phyloP scores from a whole-genome alignment of 1,140 invertebrate genomes.

The Coelopa frigida region DNA sequence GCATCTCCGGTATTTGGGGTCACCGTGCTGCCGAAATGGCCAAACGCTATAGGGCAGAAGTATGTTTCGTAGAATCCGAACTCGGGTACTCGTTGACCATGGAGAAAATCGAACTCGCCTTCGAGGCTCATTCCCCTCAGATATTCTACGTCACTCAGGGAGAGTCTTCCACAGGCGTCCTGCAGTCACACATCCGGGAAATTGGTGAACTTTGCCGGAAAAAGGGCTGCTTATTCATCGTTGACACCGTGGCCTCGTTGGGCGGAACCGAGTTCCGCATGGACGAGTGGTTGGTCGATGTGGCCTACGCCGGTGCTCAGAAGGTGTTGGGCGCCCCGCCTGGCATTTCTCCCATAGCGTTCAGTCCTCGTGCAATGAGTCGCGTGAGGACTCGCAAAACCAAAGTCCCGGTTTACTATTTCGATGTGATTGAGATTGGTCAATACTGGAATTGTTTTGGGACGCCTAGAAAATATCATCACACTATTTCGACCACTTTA shows the following conservation, averaged over 20 bases:
- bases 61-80: constrained; percentile 44
- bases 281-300: constrained; percentile 77
- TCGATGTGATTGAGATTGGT: constrained; percentile 64
- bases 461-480: constrained; percentile 43
- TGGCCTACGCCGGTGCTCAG: constrained; percentile 74
- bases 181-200: constrained; percentile 65
- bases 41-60: constrained; percentile 38
- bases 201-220: constrained; percentile 69
- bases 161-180: constrained; percentile 76
- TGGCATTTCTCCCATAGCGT: constrained; percentile 82
- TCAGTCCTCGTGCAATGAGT: constrained; percentile 68
- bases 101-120: constrained; percentile 52
- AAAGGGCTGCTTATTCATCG: constrained; percentile 60
- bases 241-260: constrained; percentile 79
- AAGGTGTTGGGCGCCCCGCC: constrained; percentile 76
- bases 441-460: constrained; percentile 74
- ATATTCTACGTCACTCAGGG: constrained; percentile 76
- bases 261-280: constrained; percentile 68
- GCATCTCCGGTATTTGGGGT: constrained; percentile 74
- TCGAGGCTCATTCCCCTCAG: constrained; percentile 56
- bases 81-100: constrained; percentile 51
- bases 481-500: constrained; percentile 64
- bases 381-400: constrained; percentile 58
- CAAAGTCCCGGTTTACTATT: constrained; percentile 61
- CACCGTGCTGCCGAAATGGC: constrained; percentile 62